A percentile compares a stretch with the other conserved stretches of the same genome.
Evolutionary conservation across 2,113 vertebrate genomes (phyloP).

Genomic region (Oryzias melastigma): DNA sequence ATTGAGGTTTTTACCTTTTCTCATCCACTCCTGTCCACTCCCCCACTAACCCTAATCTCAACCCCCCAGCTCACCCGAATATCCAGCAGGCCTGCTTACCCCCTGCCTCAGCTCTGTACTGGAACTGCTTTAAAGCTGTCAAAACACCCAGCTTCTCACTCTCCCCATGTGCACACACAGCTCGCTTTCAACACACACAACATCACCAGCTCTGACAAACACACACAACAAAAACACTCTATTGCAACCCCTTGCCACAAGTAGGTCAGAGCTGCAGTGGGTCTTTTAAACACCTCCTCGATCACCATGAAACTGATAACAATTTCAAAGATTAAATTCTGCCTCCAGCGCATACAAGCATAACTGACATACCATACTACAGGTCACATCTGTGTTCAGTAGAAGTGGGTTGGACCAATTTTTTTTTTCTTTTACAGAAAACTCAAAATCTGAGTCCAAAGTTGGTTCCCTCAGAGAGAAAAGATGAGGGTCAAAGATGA

Average conservation of each 20-base stretch:
- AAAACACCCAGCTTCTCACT: conserved; percentile 74
- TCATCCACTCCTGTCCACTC: conserved; percentile 28
- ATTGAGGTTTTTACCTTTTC: conserved; percentile 21
- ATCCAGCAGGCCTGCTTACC: conserved; percentile 47
- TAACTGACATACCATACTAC: neutral
- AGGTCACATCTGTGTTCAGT: neutral
- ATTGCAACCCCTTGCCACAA: conserved; percentile 56
- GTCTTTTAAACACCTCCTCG: conserved; percentile 59
- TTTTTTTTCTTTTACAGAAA: conserved; percentile 15
- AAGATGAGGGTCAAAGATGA: conserved; percentile 40
- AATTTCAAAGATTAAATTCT: conserved; percentile 67
- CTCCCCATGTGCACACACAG: conserved; percentile 56
- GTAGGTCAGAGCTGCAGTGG: conserved; percentile 73
- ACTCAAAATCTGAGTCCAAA: neutral
- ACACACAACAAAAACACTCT: conserved; percentile 44
- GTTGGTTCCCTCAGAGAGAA: conserved; percentile 16
- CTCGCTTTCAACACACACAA: conserved; percentile 47
- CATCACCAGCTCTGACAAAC: conserved; percentile 23
- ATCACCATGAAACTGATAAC: conserved; percentile 57
- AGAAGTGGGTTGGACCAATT: conserved; percentile 10
- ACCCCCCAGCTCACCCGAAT: conserved; percentile 41
- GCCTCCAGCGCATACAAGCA: conserved; percentile 25
- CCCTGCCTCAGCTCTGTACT: conserved; percentile 54
- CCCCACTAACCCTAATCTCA: conserved; percentile 51
- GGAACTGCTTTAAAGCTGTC: conserved; percentile 70